Conservation (phyloP, 2,797 vertebrate species). For the Atherinosoma microstoma region DNA sequence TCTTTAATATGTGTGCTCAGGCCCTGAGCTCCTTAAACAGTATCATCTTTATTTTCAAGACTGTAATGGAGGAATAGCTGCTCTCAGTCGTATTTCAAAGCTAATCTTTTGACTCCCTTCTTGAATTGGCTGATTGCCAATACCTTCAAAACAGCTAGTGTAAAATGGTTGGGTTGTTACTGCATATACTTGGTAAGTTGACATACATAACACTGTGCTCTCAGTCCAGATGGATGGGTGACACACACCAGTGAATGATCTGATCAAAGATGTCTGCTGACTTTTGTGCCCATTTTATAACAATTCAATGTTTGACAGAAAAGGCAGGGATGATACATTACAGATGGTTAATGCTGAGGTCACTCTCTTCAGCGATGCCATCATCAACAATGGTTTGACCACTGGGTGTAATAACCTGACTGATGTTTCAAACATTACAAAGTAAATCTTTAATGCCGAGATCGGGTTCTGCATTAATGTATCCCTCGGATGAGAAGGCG, state of each 20-base stretch:
- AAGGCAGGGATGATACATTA: constrained; percentile 55
- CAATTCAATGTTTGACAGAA: constrained; percentile 60
- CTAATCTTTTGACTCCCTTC: constrained; percentile 24
- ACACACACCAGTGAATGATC: constrained; percentile 61
- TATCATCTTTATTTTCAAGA: constrained; percentile 33
- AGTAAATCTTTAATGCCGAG: constrained; percentile 47
- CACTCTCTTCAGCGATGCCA: constrained; percentile 53
- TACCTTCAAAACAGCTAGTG: constrained; percentile 20
- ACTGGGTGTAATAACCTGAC: constrained; percentile 52
- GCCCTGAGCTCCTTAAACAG: constrained; percentile 51
- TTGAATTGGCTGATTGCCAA: constrained; percentile 39
- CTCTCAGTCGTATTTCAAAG: constrained; percentile 61
- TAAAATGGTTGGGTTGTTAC: constrained; percentile 44
- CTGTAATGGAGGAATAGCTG: constrained; percentile 58
- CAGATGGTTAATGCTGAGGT: constrained; percentile 67
- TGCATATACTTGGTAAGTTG: constrained; percentile 43
- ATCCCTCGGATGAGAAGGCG: constrained; percentile 57
- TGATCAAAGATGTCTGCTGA: constrained; percentile 68
- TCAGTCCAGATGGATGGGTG: constrained; percentile 51
- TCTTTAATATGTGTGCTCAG: constrained; percentile 57
- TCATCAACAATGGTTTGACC: constrained; percentile 62
- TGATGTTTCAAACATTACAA: constrained; percentile 54
- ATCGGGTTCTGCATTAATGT: constrained; percentile 59
- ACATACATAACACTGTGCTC: constrained; percentile 52
- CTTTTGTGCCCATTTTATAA: constrained; percentile 69